phyloP scores from a whole-genome alignment of 2,797 vertebrate species.

The Adrianichthys oophorus region DNA sequence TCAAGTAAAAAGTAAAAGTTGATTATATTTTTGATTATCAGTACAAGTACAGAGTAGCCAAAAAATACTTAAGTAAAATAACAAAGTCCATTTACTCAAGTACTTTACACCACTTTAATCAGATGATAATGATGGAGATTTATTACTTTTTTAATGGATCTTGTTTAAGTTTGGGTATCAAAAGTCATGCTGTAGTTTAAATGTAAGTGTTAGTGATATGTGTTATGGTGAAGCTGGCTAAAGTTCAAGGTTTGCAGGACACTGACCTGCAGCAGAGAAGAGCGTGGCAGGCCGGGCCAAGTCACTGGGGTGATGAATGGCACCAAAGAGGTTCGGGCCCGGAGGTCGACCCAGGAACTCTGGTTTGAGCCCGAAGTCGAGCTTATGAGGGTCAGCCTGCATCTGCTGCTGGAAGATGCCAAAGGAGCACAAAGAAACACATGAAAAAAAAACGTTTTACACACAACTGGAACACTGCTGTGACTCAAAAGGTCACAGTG shows the following conservation, averaged over 20 bases:
- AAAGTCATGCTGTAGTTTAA: too few species aligned
- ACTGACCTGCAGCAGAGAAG: conserved; percentile 92
- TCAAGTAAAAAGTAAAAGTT: too few species aligned
- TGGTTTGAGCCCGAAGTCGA: conserved; percentile 97
- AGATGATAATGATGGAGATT: too few species aligned
- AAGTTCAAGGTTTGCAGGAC: neutral
- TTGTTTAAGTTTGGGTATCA: too few species aligned
- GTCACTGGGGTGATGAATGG: conserved; percentile 94
- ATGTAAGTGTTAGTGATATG: too few species aligned
- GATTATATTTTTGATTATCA: too few species aligned
- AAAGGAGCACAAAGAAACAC: conserved; percentile 45
- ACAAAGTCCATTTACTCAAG: too few species aligned
- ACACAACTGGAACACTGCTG: neutral
- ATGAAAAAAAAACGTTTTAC: conserved; percentile 14
- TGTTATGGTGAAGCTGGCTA: too few species aligned
- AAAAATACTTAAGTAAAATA: too few species aligned
- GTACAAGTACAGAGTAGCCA: too few species aligned
- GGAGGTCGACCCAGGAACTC: conserved; percentile 95
- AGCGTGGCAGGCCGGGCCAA: conserved; percentile 94
- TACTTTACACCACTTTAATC: too few species aligned
- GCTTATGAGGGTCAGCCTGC: conserved; percentile 97
- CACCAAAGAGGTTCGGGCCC: conserved; percentile 91
- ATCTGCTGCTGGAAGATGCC: conserved; percentile 92
- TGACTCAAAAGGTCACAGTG: neutral
- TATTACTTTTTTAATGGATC: too few species aligned